These are phyloP conservation scores for Oryctolagus cuniculus DNA, from an alignment of 2,113 vertebrate genomes.

Conservation along the genomic window DNA sequence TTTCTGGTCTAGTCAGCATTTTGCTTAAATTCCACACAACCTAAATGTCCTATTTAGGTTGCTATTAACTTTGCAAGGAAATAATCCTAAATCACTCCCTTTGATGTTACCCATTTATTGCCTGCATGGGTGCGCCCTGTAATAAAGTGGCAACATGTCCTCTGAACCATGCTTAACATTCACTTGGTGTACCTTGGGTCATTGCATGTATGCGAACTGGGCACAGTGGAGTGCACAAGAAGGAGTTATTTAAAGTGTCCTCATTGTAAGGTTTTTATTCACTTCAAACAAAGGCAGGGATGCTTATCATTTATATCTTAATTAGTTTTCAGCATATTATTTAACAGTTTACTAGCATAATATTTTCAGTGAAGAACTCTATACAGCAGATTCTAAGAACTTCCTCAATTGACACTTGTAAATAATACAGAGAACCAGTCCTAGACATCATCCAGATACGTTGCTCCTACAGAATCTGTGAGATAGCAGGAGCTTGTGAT, in stretches of 20 bases:
- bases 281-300: not conserved
- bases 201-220: not conserved
- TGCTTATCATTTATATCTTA: not conserved
- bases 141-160: not conserved
- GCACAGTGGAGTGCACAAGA: not conserved
- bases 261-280: not conserved
- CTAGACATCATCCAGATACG: not conserved
- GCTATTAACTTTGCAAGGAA: slow-evolving; percentile 27
- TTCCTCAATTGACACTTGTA: not conserved
- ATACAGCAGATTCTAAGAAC: not conserved
- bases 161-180: not conserved
- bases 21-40: not conserved
- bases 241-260: not conserved
- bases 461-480: not conserved
- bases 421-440: not conserved
- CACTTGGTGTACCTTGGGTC: not conserved
- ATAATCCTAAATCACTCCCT: not conserved
- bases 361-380: slow-evolving; percentile 3
- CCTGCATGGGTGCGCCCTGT: not conserved
- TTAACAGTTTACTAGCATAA: not conserved
- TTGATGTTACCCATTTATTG: not conserved
- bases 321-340: not conserved
- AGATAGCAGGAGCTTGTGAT: not conserved
- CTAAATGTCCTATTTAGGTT: not conserved
- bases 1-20: not conserved